Conservation (phyloP, 2,797 vertebrate genomes). For the Picus viridis region DNA sequence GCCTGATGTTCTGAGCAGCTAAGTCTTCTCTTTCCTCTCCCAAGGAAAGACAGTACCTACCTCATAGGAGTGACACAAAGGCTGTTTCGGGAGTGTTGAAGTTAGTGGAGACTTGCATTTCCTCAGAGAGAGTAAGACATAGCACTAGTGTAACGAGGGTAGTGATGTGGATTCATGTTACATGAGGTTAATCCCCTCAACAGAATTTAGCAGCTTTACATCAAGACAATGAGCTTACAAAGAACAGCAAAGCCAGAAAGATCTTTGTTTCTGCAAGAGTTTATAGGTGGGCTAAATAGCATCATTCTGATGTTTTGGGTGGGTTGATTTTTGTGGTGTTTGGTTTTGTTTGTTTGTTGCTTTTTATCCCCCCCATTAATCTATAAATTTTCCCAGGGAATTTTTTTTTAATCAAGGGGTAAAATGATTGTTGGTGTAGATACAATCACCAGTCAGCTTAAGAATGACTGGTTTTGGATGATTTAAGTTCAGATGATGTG, state of each 20-base stretch:
- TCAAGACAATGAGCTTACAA: background rate
- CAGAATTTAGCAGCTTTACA: background rate
- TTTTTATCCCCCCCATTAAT: background rate
- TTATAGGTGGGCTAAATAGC: background rate
- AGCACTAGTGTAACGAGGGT: background rate
- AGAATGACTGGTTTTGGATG: conserved; percentile 3
- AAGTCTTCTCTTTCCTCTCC: background rate
- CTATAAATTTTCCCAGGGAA: background rate
- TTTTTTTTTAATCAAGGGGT: background rate
- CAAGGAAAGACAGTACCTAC: conserved; percentile 38
- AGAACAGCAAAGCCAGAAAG: background rate
- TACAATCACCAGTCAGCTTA: background rate
- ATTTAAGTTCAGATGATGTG: conserved; percentile 32
- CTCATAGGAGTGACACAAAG: conserved; percentile 37
- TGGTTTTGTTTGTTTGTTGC: too few species aligned
- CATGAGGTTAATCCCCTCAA: background rate
- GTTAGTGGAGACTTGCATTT: background rate
- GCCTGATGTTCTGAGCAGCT: background rate
- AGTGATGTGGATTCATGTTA: background rate
- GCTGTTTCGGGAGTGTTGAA: conserved; percentile 10
- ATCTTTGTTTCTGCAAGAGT: background rate
- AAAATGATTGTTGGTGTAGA: background rate
- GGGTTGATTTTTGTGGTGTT: too few species aligned
- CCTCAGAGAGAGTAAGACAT: background rate
- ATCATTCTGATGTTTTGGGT: background rate